phyloP scores from a whole-genome alignment of 2,888 invertebrate species.

The Tupiocoris notatus region DNA sequence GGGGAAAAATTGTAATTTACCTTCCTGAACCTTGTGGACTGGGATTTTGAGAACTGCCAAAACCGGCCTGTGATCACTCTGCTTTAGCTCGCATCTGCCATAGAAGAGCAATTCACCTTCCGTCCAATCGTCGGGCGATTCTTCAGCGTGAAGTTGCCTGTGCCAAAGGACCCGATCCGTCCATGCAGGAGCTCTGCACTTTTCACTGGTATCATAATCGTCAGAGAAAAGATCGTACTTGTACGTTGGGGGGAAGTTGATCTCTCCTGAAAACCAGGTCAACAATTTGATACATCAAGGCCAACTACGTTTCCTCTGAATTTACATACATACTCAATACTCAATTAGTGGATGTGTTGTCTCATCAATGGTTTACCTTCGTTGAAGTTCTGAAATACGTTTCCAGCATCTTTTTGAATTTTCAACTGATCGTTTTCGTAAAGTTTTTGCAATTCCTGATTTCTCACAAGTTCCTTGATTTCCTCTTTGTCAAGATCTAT shows the following conservation, averaged over 20 bases:
- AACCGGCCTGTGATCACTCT: constrained; percentile 96
- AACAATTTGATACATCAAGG: neutral
- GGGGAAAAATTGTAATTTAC: constrained; percentile 53
- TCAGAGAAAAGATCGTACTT: constrained; percentile 98
- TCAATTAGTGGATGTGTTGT: neutral
- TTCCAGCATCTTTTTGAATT: constrained; percentile 67
- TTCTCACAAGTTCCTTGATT: constrained; percentile 77
- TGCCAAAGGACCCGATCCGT: constrained; percentile 97
- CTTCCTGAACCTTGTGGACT: constrained; percentile 74
- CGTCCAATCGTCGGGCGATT: constrained; percentile 61
- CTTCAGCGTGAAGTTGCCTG: constrained; percentile 72
- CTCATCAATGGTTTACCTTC: constrained; percentile 64
- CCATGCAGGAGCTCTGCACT: constrained; percentile 95
- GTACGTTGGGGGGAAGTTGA: constrained; percentile 93
- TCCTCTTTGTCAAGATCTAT: constrained; percentile 94
- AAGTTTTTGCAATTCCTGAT: constrained; percentile 72
- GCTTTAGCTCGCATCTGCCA: constrained; percentile 90
- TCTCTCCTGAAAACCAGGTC: constrained; percentile 51
- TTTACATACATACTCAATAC: too few species aligned
- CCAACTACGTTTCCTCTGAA: too few species aligned
- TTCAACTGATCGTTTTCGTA: constrained; percentile 84
- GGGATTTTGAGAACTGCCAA: constrained; percentile 87
- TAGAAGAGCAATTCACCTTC: constrained; percentile 83
- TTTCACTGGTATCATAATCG: constrained; percentile 98
- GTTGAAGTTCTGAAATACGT: constrained; percentile 87